phyloP scores from a whole-genome alignment of 2,888 invertebrate genomes.

The Alitta virens region DNA sequence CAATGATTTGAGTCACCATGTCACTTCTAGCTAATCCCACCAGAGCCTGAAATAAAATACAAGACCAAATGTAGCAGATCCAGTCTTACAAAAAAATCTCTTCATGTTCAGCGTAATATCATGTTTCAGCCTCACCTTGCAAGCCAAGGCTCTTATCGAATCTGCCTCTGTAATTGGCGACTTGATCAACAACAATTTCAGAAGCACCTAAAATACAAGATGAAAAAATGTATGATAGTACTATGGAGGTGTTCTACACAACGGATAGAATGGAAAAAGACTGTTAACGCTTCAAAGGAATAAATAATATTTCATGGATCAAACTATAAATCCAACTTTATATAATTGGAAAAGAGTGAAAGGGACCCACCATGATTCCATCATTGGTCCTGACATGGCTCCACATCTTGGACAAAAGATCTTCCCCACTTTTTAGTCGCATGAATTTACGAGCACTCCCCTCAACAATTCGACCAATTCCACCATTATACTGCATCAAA shows the following conservation, averaged over 20 bases:
- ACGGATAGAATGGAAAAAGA: no score
- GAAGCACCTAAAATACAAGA: constrained; percentile 65
- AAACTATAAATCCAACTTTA: no score
- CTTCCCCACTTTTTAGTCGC: constrained; percentile 63
- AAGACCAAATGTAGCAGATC: no score
- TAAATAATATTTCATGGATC: no score
- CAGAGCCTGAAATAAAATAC: constrained; percentile 22
- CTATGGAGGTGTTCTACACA: no score
- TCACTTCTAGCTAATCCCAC: constrained; percentile 86
- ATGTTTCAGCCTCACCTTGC: constrained; percentile 58
- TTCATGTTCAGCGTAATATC: background rate
- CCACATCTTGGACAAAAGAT: constrained; percentile 89
- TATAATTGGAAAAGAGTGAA: constrained; percentile 5
- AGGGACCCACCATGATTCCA: constrained; percentile 83
- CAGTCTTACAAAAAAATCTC: background rate
- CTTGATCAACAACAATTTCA: constrained; percentile 86
- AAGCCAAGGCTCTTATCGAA: constrained; percentile 87
- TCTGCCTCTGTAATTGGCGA: constrained; percentile 97
- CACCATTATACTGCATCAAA: constrained; percentile 32
- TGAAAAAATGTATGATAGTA: no score
- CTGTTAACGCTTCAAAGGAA: no score
- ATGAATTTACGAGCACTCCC: constrained; percentile 45
- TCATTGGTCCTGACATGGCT: constrained; percentile 90
- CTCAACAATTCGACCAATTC: constrained; percentile 45
- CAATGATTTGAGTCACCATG: constrained; percentile 87